Percentiles rank a stretch among this genome's conserved stretches.
Conservation (phyloP, 2,113 vertebrate species). For the Notothenia coriiceps region DNA sequence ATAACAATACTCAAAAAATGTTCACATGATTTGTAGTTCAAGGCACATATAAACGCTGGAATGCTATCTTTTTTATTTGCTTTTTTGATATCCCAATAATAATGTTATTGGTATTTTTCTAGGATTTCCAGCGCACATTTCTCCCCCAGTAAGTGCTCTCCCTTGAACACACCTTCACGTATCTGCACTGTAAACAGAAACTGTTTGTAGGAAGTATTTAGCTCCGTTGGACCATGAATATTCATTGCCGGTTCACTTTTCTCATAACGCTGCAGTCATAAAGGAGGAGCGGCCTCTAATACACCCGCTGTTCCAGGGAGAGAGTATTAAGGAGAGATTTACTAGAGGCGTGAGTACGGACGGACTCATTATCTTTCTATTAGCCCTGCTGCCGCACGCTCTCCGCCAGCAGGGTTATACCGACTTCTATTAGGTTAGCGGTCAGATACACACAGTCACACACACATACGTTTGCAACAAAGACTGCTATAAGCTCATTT, state of each 20-base stretch:
- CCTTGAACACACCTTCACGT: slow-evolving; percentile 25
- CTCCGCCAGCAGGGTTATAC: slow-evolving; percentile 80
- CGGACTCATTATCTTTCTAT: slow-evolving; percentile 88
- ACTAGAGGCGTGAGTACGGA: slow-evolving; percentile 84
- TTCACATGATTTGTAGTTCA: background rate
- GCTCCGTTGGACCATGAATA: slow-evolving; percentile 71
- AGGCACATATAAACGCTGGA: background rate
- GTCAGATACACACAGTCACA: slow-evolving; percentile 71
- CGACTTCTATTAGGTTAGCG: slow-evolving; percentile 83
- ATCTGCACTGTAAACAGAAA: slow-evolving; percentile 47
- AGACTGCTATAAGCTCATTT: slow-evolving; percentile 76
- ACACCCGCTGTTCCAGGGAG: slow-evolving; percentile 75
- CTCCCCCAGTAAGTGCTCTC: slow-evolving; percentile 1
- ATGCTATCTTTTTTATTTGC: background rate
- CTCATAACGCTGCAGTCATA: slow-evolving; percentile 75
- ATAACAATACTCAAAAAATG: background rate
- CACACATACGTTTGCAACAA: slow-evolving; percentile 55
- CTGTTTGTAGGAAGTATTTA: slow-evolving; percentile 63
- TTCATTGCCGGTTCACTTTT: slow-evolving; percentile 77
- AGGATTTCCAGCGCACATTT: background rate
- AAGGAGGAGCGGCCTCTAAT: slow-evolving; percentile 71
- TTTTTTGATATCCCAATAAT: background rate
- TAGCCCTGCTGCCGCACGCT: slow-evolving; percentile 77
- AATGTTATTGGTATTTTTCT: background rate
- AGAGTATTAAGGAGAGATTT: slow-evolving; percentile 86